Evolutionary conservation across 2,888 invertebrate genomes (phyloP), one percentile per base, ranked within the genome.

Genomic region (Melolontha melolontha): DNA sequence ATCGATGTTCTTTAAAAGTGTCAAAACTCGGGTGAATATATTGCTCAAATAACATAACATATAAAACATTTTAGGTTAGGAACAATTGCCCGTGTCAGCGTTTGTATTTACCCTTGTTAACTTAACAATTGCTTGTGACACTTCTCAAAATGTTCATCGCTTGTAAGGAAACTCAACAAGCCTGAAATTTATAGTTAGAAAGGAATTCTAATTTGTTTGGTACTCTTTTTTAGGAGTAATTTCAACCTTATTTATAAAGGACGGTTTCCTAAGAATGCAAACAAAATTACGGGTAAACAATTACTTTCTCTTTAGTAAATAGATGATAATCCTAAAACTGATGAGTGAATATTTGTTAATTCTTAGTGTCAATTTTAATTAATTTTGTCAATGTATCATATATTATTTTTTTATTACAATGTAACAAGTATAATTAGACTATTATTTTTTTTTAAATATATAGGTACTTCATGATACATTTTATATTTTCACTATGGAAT

Each of bases 91-190:
- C 29, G n/a, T 34, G 59, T 62, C 59, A 62, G 47, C 59, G 47
- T 62, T 12, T 49, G 34, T 62, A 47, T 47, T 62, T 47, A 62
- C 59, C 59, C 59, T 62, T 62, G 59, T 62, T 62, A 47, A 47
- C 17, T 39, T 47, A 47, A 47, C 59, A 62, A 62, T 62, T 62
- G 59, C 59, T 47, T 34, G 47, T 62, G 59, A 62, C 59, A 62
- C 59, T 62, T 62, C 47, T 27, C 47, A 49, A n/a, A 47, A 29
- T 12, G 59, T 62, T 39, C 47, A 11, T 34, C 47, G 47, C 59
- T 34, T 47, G 59, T 17, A 47, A 62, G 59, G 59, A 47, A 62
- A 62, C 29, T 62, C 59, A 62, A 27, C 59, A 62, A 59, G 59
- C 47, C 39, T 11, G 59, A 47, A 62, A 47, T 62, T 62, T 62